phyloP scores from a whole-genome alignment of 2,113 vertebrate species.

The Gulo gulo region DNA sequence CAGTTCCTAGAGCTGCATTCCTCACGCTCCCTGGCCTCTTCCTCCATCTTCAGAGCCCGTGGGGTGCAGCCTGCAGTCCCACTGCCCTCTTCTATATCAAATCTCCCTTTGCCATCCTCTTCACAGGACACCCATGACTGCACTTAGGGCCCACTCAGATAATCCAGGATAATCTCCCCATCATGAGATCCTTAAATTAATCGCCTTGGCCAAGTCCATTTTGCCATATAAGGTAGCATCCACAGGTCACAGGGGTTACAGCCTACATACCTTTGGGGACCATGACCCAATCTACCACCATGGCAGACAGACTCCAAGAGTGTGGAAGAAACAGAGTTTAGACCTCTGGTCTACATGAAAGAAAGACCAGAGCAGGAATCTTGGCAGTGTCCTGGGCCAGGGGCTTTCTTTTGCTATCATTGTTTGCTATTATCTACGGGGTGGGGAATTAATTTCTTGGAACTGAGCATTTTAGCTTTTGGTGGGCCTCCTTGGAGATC shows the following conservation, averaged over 20 bases:
- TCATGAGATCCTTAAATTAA: not conserved
- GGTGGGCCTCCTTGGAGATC: not conserved
- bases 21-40: conserved; percentile 1
- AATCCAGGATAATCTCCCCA: not conserved
- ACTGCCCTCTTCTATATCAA: not conserved
- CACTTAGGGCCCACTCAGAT: not conserved
- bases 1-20: not conserved
- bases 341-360: not conserved
- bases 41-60: not conserved
- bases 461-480: not conserved
- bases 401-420: not conserved
- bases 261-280: not conserved
- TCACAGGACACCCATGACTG: not conserved
- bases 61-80: not conserved
- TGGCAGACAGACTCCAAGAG: not conserved
- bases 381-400: not conserved
- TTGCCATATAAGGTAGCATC: not conserved
- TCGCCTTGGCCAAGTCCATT: not conserved
- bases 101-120: not conserved
- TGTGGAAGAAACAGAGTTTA: not conserved
- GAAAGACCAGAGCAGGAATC: not conserved
- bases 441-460: not conserved
- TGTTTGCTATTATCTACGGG: not conserved
- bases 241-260: not conserved
- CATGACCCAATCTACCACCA: not conserved